phyloP scores from a whole-genome alignment of 2,888 invertebrate species.

The Actias luna region DNA sequence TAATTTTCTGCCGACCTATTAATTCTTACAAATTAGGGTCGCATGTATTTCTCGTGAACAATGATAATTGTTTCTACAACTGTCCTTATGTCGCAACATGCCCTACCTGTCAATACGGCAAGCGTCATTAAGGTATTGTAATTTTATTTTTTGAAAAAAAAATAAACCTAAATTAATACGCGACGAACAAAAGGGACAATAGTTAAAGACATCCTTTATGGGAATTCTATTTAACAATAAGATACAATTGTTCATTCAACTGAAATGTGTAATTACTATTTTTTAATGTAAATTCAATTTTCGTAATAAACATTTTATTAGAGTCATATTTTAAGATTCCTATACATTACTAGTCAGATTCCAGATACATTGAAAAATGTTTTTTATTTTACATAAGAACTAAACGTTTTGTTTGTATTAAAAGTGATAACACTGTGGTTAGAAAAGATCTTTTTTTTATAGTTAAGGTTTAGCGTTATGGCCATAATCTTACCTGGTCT shows the following conservation, averaged over 20 bases:
- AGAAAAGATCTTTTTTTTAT: no score
- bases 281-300: background rate
- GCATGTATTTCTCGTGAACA: slow-evolving; percentile 30
- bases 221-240: background rate
- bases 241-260: background rate
- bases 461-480: no score
- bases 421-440: no score
- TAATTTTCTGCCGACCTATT: slow-evolving; percentile 16
- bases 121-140: slow-evolving; percentile 11
- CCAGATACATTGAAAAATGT: no score
- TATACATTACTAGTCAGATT: no score
- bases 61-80: slow-evolving; percentile 24
- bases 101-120: slow-evolving; percentile 8
- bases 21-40: slow-evolving; percentile 21
- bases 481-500: no score
- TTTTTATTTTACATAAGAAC: no score
- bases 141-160: slow-evolving; percentile 10
- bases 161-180: slow-evolving; percentile 2
- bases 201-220: background rate
- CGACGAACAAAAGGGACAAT: background rate
- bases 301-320: no score
- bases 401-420: no score
- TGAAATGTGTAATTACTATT: background rate
- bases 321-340: no score
- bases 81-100: slow-evolving; percentile 25